Base-by-base conservation (phyloP, 2,888 invertebrate genomes). In the Phymatocera aterrima region DNA sequence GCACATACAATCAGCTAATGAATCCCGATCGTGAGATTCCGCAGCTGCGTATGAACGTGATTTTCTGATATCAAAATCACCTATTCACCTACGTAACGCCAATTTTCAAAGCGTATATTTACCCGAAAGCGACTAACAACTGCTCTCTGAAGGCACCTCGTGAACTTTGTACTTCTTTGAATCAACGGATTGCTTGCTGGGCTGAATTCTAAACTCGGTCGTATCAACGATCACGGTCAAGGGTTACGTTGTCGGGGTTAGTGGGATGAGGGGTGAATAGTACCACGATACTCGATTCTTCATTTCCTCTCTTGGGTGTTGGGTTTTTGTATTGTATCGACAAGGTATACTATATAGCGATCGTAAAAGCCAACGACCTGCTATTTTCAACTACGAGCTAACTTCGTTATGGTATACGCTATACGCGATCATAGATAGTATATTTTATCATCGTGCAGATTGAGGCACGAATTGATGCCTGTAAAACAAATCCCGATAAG, bases 111-210 rank as follows among this genome's bases (percentile, higher is more conserved):
- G 51, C 51, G 48, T 40, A 31, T 21, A 34, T 31, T 18, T 37
- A 48, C 72, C 48, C 72, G 72, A 31, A n/a, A 34, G 72, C 72
- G 72, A 72, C 72, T 51, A 72, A 51, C 48, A 72, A 72, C 60
- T 60, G 75, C 37, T 75, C 75, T 60, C 43, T 48, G 75, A 75
- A 75, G 75, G 75, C 75, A 75, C 57, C 75, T 75, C 75, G 75
- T 75, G 75, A 75, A 75, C 75, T 75, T 75, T 75, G 75, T 75
- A 75, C 75, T 75, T 75, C 75, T 37, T 75, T 75, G 37, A 48
- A 75, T 75, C 75, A 75, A 75, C 57, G 75, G 75, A 75, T 75
- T 75, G 60, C 75, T 75, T 60, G 40, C 75, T 75, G 57, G 75
- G 57, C 40, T 75, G 75, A 57, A 28, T 72, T 54, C 21, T 68